phyloP scores from a whole-genome alignment of 2,797 vertebrate genomes.

The Enteromius fasciolatus region DNA sequence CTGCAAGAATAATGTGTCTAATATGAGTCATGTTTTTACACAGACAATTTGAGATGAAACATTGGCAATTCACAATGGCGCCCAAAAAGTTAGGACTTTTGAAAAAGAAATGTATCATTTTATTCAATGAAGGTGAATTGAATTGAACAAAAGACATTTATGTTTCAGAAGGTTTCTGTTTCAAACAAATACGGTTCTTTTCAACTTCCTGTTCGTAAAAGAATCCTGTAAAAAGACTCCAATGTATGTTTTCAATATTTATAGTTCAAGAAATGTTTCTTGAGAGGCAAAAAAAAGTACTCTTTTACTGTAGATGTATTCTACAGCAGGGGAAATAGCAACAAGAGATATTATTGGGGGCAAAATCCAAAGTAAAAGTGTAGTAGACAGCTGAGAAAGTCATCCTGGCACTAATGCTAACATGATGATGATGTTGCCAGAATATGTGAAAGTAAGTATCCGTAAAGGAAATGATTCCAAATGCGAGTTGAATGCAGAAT shows the following conservation, averaged over 20 bases:
- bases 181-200: background rate
- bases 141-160: background rate
- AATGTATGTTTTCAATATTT: too few species aligned
- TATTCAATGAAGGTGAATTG: background rate
- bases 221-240: background rate
- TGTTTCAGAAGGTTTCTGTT: background rate
- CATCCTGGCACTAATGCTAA: background rate
- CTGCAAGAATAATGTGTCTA: constrained; percentile 48
- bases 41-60: background rate
- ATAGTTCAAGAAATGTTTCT: background rate
- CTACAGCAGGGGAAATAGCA: background rate
- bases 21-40: constrained; percentile 51
- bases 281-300: background rate
- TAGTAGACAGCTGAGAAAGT: background rate
- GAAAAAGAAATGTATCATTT: background rate
- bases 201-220: background rate
- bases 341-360: background rate
- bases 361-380: background rate
- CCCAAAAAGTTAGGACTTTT: background rate
- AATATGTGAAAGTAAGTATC: constrained; percentile 36
- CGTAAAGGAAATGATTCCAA: constrained; percentile 19
- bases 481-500: constrained; percentile 20
- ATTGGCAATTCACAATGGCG: background rate
- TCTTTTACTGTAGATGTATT: background rate
- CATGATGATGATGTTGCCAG: constrained; percentile 19